Evolutionary conservation across 1,140 invertebrate species (phyloP).

Genomic region (Nephila pilipes): DNA sequence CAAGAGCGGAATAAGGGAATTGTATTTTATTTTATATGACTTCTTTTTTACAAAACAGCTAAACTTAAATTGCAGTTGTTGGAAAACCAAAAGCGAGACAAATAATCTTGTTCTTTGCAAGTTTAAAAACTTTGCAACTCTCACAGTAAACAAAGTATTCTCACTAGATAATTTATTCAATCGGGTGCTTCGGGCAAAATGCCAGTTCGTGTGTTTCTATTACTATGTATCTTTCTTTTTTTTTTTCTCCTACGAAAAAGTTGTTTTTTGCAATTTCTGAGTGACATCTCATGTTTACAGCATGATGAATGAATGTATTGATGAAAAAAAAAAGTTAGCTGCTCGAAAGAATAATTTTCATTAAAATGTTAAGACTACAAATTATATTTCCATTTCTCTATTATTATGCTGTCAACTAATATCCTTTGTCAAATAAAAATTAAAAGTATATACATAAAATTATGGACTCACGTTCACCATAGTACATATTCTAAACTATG

Average conservation of each 20-base stretch:
- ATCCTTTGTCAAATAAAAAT: too few relatives aligned
- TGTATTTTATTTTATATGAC: background rate
- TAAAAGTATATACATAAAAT: too few relatives aligned
- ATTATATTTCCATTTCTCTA: background rate
- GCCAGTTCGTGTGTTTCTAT: constrained; percentile 5
- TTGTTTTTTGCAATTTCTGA: background rate
- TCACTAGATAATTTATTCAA: constrained; percentile 19
- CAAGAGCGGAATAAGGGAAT: background rate
- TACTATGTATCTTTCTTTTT: background rate
- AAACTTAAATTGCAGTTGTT: constrained; percentile 29
- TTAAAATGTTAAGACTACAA: background rate
- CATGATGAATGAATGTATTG: constrained; percentile 21
- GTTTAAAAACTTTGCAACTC: background rate
- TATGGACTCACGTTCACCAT: too few relatives aligned
- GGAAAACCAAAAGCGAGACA: constrained; percentile 2
- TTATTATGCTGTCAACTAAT: too few relatives aligned
- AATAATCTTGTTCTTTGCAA: background rate
- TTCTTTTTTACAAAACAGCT: background rate
- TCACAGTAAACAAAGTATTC: background rate
- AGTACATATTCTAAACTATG: too few relatives aligned
- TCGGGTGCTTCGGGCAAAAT: background rate
- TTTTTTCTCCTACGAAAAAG: background rate
- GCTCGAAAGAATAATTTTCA: background rate
- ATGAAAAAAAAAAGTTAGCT: background rate
- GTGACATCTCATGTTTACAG: constrained; percentile 18